Conservation (phyloP, 2,888 invertebrate genomes). For the Vesta saturnalis region DNA sequence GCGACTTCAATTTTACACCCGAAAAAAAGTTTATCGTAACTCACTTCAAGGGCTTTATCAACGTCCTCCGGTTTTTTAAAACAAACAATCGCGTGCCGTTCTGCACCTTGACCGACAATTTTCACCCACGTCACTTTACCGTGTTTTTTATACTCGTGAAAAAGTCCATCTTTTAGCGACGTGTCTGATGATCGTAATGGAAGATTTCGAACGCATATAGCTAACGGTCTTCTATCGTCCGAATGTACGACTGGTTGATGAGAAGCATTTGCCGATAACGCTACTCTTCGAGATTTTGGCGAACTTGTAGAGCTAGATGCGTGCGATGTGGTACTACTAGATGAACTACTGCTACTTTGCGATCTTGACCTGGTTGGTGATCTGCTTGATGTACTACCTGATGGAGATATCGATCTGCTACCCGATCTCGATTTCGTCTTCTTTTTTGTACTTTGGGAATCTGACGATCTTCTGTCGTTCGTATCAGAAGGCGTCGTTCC, state of each 20-base stretch:
- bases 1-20: slow-evolving; percentile 96
- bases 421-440: slow-evolving; percentile 63
- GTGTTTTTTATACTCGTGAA: slow-evolving; percentile 98
- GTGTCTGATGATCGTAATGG: slow-evolving; percentile 92
- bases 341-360: slow-evolving; percentile 67
- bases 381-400: slow-evolving; percentile 66
- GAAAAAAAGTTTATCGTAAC: slow-evolving; percentile 96
- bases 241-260: slow-evolving; percentile 58
- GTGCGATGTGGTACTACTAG: slow-evolving; percentile 71
- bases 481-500: slow-evolving; percentile 56
- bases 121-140: slow-evolving; percentile 74
- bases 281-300: slow-evolving; percentile 65
- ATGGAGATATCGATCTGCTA: slow-evolving; percentile 65
- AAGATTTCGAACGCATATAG: slow-evolving; percentile 91
- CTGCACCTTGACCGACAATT: slow-evolving; percentile 90
- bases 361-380: slow-evolving; percentile 65
- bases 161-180: slow-evolving; percentile 95
- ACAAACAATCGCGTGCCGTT: slow-evolving; percentile 93
- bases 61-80: slow-evolving; percentile 98
- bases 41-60: slow-evolving; percentile 92
- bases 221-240: slow-evolving; percentile 81
- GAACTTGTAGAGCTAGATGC: slow-evolving; percentile 69
- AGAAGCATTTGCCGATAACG: slow-evolving; percentile 57
- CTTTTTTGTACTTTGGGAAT: slow-evolving; percentile 55
- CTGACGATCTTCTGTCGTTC: slow-evolving; percentile 48